Evolutionary conservation across 2,797 vertebrate species (phyloP), one percentile per base, ranked within the genome.

Genomic region (Myotis myotis): DNA sequence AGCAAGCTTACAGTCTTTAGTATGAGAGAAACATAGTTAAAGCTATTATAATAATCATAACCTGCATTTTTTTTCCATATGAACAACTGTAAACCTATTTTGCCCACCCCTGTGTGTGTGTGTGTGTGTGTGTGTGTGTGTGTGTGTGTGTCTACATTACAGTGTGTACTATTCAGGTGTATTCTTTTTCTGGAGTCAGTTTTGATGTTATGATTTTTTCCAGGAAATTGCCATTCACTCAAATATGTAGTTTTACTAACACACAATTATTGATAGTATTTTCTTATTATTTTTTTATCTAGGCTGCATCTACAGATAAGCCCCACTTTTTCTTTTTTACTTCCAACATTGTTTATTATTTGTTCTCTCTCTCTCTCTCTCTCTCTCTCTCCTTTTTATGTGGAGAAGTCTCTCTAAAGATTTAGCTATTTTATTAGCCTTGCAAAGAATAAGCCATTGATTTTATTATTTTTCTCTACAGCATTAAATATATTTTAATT

Each of bases 401-500:
- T n/a, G 38, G 36, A 91, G 53, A 74, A 91, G 33, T 92, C 15
- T 87, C 83, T 36, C 38, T 38, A 71, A 92, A 78, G n/a, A 64
- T 92, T 66, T 92, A 12, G 78, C 62, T 94, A 30, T 81, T 94
- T 87, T 96, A 84, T 89, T 94, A 87, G 44, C 10, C 15, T 94
- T 87, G 84, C 82, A 94, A 75, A 93, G 6, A 68, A 76, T n/a
- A 94, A 94, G 44, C 41, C 82, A 79, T 94, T 92, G 12, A 95
- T 84, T 75, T 68, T 8, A n/a, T 92, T 81, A 16, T 82, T 94
- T 90, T 64, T 90, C 44, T 93, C 72, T 75, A 76, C 74, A 6
- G 36, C 19, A 75, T 44, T 75, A 83, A 62, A n/a, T 53, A 55
- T 57, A 70, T 91, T 95, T 83, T 84, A 23, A 74, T n/a, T 86